Evolutionary conservation across 1,140 invertebrate genomes (phyloP).

Genomic region (Harpegnathos saltator): DNA sequence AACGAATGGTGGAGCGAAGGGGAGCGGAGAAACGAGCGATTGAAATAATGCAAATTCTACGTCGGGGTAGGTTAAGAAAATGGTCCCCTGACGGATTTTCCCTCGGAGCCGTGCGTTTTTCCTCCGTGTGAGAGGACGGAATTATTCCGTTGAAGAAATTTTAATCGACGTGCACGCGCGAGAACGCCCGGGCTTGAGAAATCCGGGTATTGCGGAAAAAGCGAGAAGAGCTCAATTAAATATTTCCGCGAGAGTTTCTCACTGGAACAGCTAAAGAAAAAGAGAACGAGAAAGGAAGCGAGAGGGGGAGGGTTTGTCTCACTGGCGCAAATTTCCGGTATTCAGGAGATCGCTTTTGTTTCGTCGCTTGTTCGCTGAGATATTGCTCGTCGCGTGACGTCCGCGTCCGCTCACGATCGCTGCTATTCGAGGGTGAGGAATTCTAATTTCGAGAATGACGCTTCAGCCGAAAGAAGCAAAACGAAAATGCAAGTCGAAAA

Average conservation of each 20-base stretch:
- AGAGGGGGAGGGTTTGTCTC: neutral
- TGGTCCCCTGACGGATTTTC: neutral
- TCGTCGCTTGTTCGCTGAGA: constrained; percentile 8
- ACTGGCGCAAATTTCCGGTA: constrained; percentile 23
- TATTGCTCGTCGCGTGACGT: constrained; percentile 24
- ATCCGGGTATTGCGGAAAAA: constrained; percentile 7
- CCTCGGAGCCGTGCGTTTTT: neutral
- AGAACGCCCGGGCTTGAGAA: constrained; percentile 9
- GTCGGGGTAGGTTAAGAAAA: constrained; percentile 36
- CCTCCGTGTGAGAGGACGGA: neutral
- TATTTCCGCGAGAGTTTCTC: constrained; percentile 41
- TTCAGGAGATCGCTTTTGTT: neutral
- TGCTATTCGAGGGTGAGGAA: constrained; percentile 37
- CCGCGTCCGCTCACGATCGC: constrained; percentile 23
- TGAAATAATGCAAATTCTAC: constrained; percentile 54
- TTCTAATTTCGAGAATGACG: constrained; percentile 50
- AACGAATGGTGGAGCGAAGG: neutral
- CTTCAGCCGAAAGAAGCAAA: neutral
- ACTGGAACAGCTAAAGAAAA: too few relatives aligned
- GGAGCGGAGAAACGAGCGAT: constrained; percentile 12
- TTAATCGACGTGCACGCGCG: constrained; percentile 10
- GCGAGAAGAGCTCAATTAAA: constrained; percentile 32
- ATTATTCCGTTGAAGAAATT: constrained; percentile 39
- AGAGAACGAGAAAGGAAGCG: too few relatives aligned
- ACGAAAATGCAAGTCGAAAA: neutral